phyloP scores from a whole-genome alignment of 2,797 vertebrate genomes.

The Cercopithecus petaurista region DNA sequence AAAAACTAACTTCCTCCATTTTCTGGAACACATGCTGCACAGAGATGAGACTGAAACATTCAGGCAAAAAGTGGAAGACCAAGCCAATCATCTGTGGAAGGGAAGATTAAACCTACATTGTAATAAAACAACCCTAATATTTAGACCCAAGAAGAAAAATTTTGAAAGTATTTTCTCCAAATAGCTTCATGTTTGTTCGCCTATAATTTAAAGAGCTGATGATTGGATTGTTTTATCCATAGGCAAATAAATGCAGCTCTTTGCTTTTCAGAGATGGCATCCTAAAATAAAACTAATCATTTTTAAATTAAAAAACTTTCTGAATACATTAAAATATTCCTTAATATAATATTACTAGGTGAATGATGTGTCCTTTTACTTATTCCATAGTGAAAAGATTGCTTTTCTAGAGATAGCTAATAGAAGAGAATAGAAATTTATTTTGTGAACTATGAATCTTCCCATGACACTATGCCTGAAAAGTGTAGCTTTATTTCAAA shows the following conservation, averaged over 20 bases:
- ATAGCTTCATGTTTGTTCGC: not conserved
- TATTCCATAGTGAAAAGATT: not conserved
- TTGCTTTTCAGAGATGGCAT: constrained; percentile 11
- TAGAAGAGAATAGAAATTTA: not conserved
- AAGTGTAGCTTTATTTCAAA: not conserved
- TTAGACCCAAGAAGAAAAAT: not conserved
- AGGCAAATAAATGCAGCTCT: not conserved
- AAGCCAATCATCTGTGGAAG: not conserved
- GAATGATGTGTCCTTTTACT: not conserved
- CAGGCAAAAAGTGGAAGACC: not conserved
- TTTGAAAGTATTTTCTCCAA: constrained; percentile 24
- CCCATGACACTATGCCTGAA: not conserved
- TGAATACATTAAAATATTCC: not conserved
- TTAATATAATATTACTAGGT: not conserved
- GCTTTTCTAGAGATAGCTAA: not conserved
- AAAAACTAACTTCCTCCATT: not conserved
- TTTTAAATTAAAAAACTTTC: not conserved
- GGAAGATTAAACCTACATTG: not conserved
- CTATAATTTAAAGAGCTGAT: not conserved
- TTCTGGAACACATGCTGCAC: not conserved
- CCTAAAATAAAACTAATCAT: not conserved
- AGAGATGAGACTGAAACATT: not conserved
- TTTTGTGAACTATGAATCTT: not conserved
- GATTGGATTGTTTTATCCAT: not conserved
- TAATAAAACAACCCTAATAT: not conserved